A percentile compares a stretch with the other conserved stretches of the same genome.
Conservation (phyloP, 1,140 invertebrate genomes). For the Magallana angulata region DNA sequence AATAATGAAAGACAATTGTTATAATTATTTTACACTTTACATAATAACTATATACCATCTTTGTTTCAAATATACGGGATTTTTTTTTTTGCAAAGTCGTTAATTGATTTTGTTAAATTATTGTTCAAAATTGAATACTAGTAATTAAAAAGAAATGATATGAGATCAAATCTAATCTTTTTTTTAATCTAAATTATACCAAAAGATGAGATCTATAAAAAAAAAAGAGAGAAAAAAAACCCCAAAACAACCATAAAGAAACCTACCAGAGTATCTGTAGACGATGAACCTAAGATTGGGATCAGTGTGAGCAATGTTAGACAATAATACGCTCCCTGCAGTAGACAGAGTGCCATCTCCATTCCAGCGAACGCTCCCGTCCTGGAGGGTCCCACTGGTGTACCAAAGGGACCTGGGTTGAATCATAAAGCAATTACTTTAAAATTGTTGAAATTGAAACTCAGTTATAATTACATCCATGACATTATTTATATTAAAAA, state of each 20-base stretch:
- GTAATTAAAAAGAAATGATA: too few species aligned
- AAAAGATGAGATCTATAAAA: neutral
- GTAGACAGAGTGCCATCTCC: slow-evolving; percentile 42
- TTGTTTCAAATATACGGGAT: neutral
- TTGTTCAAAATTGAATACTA: too few species aligned
- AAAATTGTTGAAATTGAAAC: too few species aligned
- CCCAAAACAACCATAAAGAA: neutral
- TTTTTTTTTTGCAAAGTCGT: neutral
- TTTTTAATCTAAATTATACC: neutral
- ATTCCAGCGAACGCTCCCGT: slow-evolving; percentile 39
- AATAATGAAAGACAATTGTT: neutral
- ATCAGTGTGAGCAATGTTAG: neutral
- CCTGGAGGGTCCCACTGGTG: slow-evolving; percentile 42
- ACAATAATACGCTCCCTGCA: slow-evolving; percentile 33
- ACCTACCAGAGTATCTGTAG: slow-evolving; percentile 45
- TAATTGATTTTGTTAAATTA: neutral
- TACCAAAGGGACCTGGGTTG: slow-evolving; percentile 42
- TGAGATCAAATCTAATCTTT: neutral
- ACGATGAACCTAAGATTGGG: slow-evolving; percentile 25
- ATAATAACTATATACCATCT: neutral
- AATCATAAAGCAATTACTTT: too few species aligned
- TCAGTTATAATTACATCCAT: too few species aligned
- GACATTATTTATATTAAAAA: too few species aligned
- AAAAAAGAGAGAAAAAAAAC: neutral
- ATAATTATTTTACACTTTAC: neutral